phyloP scores from a whole-genome alignment of 2,888 invertebrate species.

The Beris morrisii region DNA sequence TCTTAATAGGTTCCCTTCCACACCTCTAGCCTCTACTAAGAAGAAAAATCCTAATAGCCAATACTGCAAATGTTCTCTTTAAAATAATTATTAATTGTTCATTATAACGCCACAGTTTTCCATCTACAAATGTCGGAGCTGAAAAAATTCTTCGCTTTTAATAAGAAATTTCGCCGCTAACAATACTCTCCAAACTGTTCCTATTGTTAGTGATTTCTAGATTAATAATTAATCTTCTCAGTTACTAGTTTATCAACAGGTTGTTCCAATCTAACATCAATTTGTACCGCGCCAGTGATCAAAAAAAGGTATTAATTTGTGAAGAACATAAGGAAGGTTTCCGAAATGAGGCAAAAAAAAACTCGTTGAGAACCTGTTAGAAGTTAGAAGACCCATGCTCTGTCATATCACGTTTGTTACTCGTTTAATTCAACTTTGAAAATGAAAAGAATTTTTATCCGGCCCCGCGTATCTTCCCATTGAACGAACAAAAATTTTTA shows the following conservation, averaged over 20 bases:
- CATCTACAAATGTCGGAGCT: no score
- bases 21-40: no score
- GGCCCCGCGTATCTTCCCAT: neutral
- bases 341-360: neutral
- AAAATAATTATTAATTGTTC: no score
- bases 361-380: conserved; percentile 19
- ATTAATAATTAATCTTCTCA: conserved; percentile 19
- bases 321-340: conserved; percentile 17
- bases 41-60: no score
- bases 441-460: conserved; percentile 17
- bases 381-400: neutral
- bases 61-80: no score
- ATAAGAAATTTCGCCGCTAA: no score
- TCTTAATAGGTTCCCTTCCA: no score
- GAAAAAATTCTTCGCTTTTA: no score
- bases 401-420: conserved; percentile 6
- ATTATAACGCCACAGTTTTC: no score
- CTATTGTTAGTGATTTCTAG: no score
- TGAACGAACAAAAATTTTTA: neutral
- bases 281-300: conserved; percentile 20
- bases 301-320: conserved; percentile 28
- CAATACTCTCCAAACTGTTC: no score
- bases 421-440: conserved; percentile 1
- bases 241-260: conserved; percentile 22
- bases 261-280: conserved; percentile 27